phyloP scores from a whole-genome alignment of 2,888 invertebrate genomes.

The Macaria liturata region DNA sequence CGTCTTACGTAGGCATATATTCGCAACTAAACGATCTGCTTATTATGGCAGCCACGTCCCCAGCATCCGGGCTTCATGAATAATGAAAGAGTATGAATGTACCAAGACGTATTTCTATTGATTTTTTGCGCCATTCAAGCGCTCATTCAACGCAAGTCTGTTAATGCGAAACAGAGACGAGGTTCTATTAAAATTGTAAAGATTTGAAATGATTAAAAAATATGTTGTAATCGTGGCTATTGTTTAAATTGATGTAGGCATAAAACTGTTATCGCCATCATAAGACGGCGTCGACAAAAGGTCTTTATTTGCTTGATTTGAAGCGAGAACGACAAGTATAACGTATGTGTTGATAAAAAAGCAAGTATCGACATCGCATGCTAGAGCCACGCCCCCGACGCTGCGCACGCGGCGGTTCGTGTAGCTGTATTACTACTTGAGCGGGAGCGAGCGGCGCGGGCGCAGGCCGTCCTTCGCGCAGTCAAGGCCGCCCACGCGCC shows the following conservation, averaged over 20 bases:
- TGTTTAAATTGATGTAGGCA: too few relatives aligned
- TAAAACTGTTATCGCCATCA: too few relatives aligned
- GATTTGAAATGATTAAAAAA: too few relatives aligned
- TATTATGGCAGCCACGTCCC: conserved; percentile 48
- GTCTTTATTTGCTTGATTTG: conserved; percentile 9
- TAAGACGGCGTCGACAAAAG: too few relatives aligned
- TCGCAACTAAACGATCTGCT: conserved; percentile 26
- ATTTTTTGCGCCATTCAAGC: conserved; percentile 3
- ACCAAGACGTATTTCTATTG: not conserved
- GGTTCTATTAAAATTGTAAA: too few relatives aligned
- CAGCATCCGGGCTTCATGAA: conserved; percentile 47
- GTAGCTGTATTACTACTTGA: conserved; percentile 17
- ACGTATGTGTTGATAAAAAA: conserved; percentile 31
- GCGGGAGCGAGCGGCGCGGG: conserved; percentile 39
- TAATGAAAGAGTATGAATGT: conserved; percentile 33
- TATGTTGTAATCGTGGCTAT: too few relatives aligned
- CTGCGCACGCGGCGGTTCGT: conserved; percentile 46
- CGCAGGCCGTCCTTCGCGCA: conserved; percentile 61
- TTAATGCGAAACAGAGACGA: not conserved
- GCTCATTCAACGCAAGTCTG: not conserved
- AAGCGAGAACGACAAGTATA: conserved; percentile 14
- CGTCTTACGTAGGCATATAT: not conserved
- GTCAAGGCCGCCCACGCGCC: conserved; percentile 75
- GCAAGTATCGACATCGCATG: conserved; percentile 46
- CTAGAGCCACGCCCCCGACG: conserved; percentile 56